Evolutionary conservation across 1,140 invertebrate species (phyloP), one percentile per base, ranked within the genome.

Genomic region (Phthorimaea operculella): DNA sequence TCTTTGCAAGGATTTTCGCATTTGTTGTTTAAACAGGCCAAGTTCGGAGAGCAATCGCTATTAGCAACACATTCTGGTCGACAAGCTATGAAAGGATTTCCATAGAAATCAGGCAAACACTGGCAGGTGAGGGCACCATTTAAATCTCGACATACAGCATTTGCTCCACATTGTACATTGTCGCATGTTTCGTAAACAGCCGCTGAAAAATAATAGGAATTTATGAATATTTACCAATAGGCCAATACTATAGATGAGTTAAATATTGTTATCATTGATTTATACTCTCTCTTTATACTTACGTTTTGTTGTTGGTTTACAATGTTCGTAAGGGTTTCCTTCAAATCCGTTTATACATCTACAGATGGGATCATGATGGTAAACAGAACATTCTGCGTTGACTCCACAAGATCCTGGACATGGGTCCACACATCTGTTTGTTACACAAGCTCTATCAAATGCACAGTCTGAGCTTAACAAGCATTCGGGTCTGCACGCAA

Each of bases 241-340:
- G 21, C 21, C 21, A 28, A 28, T 28, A 28, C 21, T 28, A 28
- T 28, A 4, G 21, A 28, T 28, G 21, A 2, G 21, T 28, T 15
- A 52, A 53, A 14, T 21, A 33, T 15, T 34, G 18, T 61, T 47
- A 50, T 54, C 56, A 54, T 54, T 14, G 12, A 52, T 44, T 56
- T 52, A 33, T 42, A 44, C 34, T 57, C 54, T 17, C 0, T 48
- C 17, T 44, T 42, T 39, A 59, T 58, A 82, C 78, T 73, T 72
- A 84, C 79, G 69, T 58, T 63, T 64, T 51, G 51, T 60, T 51
- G 88, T 87, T 17, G 85, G 76, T 44, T 88, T 85, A 66, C 93
- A 94, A 66, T 92, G 90, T 70, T 92, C 91, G 71, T 92, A 94
- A 5, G 95, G 93, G 87, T 96, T 94, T 63, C 95, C 95, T 66